Percentiles rank a stretch among this genome's conserved stretches.
phyloP scores from a whole-genome alignment of 2,797 vertebrate genomes.

The Semaprochilodus insignis region DNA sequence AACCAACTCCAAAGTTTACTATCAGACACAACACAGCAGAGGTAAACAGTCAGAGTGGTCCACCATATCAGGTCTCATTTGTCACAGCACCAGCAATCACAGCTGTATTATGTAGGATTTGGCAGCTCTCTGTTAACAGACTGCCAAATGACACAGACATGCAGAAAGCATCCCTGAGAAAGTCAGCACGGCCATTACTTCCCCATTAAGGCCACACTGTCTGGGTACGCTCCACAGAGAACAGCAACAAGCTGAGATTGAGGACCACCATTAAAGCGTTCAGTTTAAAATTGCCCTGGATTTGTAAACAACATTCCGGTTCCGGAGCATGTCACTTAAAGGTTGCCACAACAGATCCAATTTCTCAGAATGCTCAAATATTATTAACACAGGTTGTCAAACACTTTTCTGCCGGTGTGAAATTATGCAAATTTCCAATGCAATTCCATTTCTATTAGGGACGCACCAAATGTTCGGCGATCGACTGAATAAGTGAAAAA shows the following conservation, averaged over 20 bases:
- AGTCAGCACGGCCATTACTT: not conserved
- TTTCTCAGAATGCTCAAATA: no score
- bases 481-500: no score
- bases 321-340: not conserved
- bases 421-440: no score
- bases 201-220: not conserved
- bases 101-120: not conserved
- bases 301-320: not conserved
- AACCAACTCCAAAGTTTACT: not conserved
- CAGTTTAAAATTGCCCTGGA: not conserved
- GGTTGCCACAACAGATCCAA: not conserved
- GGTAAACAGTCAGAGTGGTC: not conserved
- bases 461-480: no score
- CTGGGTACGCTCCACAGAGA: not conserved
- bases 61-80: not conserved
- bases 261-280: not conserved
- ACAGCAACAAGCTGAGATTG: conserved; percentile 6
- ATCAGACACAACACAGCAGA: not conserved
- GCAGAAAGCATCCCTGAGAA: conserved; percentile 16
- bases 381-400: no score
- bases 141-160: conserved; percentile 1
- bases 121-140: not conserved
- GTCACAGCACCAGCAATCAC: not conserved
- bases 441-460: no score
- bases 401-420: no score